Conservation (phyloP, 2,113 vertebrate genomes). For the Genyomyrus donnyi region DNA sequence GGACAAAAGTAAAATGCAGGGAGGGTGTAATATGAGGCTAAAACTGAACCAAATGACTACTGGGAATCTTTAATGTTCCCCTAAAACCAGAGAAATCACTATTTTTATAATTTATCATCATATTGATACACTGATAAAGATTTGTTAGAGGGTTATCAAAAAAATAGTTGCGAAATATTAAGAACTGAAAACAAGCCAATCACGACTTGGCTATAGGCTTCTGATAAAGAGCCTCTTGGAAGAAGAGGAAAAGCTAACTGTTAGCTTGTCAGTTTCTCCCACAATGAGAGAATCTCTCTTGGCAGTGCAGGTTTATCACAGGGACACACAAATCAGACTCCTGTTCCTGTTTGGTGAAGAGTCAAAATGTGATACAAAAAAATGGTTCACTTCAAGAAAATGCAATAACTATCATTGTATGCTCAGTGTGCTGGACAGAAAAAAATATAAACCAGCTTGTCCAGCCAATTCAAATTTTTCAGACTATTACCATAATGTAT, state of each 20-base stretch:
- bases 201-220: not conserved
- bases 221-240: not conserved
- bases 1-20: not conserved
- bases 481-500: not conserved
- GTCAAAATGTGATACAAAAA: not conserved
- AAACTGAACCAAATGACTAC: not conserved
- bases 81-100: not conserved
- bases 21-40: not conserved
- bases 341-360: not conserved
- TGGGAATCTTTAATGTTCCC: not conserved
- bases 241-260: not conserved
- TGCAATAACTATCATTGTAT: not conserved
- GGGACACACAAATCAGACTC: not conserved
- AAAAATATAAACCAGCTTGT: not conserved
- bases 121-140: not conserved
- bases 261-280: not conserved
- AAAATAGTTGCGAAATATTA: not conserved
- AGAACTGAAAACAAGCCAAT: not conserved
- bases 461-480: not conserved
- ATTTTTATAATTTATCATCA: not conserved
- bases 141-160: not conserved
- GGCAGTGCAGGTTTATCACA: not conserved
- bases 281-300: not conserved
- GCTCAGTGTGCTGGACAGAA: not conserved
- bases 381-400: not conserved